phyloP scores from a whole-genome alignment of 2,113 vertebrate species.

The Vulpes ferrilata region DNA sequence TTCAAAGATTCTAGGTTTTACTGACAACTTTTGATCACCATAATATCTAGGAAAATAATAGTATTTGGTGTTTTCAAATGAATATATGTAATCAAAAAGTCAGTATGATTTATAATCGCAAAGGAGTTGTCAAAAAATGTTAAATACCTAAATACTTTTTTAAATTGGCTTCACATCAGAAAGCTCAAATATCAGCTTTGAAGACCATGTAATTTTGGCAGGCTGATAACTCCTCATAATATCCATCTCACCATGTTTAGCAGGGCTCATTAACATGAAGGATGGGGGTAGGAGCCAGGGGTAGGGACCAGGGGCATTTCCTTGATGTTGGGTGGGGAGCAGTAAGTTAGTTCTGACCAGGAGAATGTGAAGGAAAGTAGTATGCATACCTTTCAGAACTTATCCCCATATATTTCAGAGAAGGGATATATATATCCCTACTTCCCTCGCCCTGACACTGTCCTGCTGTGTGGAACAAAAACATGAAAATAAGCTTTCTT shows the following conservation, averaged over 20 bases:
- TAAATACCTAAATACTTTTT: conserved; percentile 63
- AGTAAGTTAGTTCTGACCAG: neutral
- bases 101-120: conserved; percentile 48
- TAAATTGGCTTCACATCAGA: conserved; percentile 49
- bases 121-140: conserved; percentile 61
- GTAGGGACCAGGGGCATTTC: neutral
- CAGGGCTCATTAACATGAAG: neutral
- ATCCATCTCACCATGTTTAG: neutral
- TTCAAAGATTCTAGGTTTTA: conserved; percentile 72
- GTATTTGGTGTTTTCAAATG: conserved; percentile 63
- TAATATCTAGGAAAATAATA: conserved; percentile 65
- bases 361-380: neutral
- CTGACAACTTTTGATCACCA: conserved; percentile 73
- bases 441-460: rapidly evolving
- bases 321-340: neutral
- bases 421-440: rapidly evolving
- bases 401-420: neutral
- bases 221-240: neutral
- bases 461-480: neutral
- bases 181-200: conserved; percentile 27
- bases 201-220: neutral
- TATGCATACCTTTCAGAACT: neutral
- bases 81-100: conserved; percentile 67
- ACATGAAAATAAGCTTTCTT: neutral
- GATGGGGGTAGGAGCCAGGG: too few species aligned